These are phyloP conservation scores for Xanthorhoe spadicearia DNA, from an alignment of 2,888 invertebrate species.

Conservation along the genomic window DNA sequence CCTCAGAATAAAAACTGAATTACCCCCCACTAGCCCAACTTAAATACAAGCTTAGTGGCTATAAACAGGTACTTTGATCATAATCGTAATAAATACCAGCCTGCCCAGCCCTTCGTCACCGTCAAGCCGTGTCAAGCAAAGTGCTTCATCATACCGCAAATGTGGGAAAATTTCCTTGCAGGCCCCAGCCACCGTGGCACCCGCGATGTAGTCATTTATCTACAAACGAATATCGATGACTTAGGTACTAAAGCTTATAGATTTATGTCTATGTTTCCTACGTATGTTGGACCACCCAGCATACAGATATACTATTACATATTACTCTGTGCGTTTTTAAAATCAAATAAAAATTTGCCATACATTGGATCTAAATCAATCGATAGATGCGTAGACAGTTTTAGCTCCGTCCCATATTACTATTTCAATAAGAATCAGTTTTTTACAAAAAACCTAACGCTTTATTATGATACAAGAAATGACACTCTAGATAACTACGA, in stretches of 20 bases:
- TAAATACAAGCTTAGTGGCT: constrained; percentile 2
- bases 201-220: constrained; percentile 16
- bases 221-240: constrained; percentile 11
- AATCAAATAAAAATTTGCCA: too few relatives aligned
- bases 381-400: too few relatives aligned
- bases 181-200: constrained; percentile 15
- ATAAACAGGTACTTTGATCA: constrained; percentile 15
- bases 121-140: constrained; percentile 21
- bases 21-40: background rate
- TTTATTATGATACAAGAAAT: too few relatives aligned
- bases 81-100: constrained; percentile 26
- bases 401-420: too few relatives aligned
- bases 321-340: background rate
- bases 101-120: constrained; percentile 26
- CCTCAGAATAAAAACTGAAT: background rate
- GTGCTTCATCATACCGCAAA: constrained; percentile 33
- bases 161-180: constrained; percentile 31
- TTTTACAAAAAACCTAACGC: too few relatives aligned
- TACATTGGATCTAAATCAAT: too few relatives aligned
- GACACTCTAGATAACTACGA: too few relatives aligned
- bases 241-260: constrained; percentile 3
- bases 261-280: background rate
- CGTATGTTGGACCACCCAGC: background rate
- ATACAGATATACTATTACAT: background rate
- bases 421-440: too few relatives aligned